phyloP scores from a whole-genome alignment of 1,140 invertebrate genomes.

The Zaprionus tsacasi region DNA sequence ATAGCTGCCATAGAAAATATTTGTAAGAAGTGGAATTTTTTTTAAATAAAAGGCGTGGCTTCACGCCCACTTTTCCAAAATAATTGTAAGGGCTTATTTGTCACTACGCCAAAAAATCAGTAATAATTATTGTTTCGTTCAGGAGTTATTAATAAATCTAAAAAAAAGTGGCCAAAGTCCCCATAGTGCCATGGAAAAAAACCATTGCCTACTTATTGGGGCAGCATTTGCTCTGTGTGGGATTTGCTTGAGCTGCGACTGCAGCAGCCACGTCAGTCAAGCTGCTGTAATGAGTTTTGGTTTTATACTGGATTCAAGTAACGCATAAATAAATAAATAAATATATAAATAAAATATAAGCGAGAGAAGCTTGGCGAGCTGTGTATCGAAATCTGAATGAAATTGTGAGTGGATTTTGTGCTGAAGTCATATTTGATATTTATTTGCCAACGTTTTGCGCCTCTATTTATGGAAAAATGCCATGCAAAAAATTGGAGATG shows the following conservation, averaged over 20 bases:
- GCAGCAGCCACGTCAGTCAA: conserved; percentile 13
- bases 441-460: conserved; percentile 65
- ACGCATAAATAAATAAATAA: conserved; percentile 7
- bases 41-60: too few relatives aligned
- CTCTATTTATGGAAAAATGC: conserved; percentile 38
- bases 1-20: too few relatives aligned
- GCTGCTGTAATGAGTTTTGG: conserved; percentile 49
- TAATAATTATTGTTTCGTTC: too few relatives aligned
- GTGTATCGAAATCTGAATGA: conserved; percentile 23
- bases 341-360: conserved; percentile 35
- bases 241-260: neutral
- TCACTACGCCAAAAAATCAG: too few relatives aligned
- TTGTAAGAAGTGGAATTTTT: too few relatives aligned
- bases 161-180: too few relatives aligned
- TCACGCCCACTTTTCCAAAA: too few relatives aligned
- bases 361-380: neutral
- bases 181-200: too few relatives aligned
- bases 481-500: conserved; percentile 10
- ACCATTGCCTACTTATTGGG: conserved; percentile 45
- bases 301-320: conserved; percentile 40
- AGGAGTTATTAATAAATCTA: too few relatives aligned
- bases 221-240: neutral
- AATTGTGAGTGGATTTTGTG: conserved; percentile 51
- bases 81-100: too few relatives aligned
- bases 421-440: conserved; percentile 71